Evolutionary conservation across 2,113 vertebrate genomes (phyloP).

Genomic region (Vulpes vulpes): DNA sequence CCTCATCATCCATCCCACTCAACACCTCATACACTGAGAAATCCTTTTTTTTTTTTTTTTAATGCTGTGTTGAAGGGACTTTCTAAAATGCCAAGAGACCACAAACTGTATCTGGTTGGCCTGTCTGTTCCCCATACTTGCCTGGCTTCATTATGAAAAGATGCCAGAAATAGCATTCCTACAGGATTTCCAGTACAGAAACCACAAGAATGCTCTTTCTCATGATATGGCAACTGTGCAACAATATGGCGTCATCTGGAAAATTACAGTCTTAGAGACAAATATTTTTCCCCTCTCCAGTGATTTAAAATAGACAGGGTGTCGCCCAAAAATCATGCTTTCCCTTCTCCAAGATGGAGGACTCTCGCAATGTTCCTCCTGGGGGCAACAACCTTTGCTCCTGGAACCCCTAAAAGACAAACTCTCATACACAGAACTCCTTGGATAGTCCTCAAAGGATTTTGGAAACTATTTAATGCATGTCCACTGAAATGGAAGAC

Average conservation of each 20-base stretch:
- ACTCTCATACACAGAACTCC: neutral
- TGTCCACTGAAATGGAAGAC: conserved; percentile 42
- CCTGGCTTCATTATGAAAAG: conserved; percentile 85
- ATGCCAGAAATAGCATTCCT: conserved; percentile 88
- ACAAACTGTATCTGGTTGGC: conserved; percentile 86
- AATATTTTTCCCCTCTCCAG: conserved; percentile 82
- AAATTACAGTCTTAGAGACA: conserved; percentile 88
- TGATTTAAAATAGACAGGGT: conserved; percentile 88
- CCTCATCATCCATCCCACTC: conserved; percentile 77
- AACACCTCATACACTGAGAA: conserved; percentile 71
- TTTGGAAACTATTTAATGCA: conserved; percentile 65
- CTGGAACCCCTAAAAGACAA: neutral
- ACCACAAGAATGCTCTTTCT: conserved; percentile 89
- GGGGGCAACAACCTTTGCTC: neutral
- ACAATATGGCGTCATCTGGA: conserved; percentile 89
- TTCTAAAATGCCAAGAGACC: conserved; percentile 82
- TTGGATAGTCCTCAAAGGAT: conserved; percentile 46
- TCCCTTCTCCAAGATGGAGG: conserved; percentile 76
- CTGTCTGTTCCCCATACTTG: conserved; percentile 83
- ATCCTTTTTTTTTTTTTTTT: neutral
- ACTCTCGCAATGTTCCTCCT: conserved; percentile 73
- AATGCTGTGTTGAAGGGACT: conserved; percentile 71
- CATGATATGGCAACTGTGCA: conserved; percentile 87
- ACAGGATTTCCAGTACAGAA: conserved; percentile 88
- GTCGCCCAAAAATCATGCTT: conserved; percentile 79